These are phyloP conservation scores for Pachypeltis micranthus DNA, from an alignment of 1,140 invertebrate species.

Conservation along the genomic window DNA sequence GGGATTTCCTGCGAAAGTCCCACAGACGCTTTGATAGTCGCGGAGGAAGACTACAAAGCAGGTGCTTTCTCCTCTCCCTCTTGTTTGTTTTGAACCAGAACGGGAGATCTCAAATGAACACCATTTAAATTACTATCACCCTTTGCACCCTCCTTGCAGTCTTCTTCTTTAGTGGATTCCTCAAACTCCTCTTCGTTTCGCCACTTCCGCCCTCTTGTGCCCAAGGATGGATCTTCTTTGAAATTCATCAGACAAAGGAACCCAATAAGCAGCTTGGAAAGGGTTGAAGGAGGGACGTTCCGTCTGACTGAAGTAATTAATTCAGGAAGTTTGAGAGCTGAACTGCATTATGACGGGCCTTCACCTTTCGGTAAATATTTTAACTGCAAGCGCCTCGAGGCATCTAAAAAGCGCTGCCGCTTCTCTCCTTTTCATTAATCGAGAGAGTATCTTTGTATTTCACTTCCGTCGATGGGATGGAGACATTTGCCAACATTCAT, in stretches of 20 bases:
- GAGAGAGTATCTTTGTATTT: no score
- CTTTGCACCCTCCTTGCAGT: no score
- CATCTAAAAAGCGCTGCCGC: no score
- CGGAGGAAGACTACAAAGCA: background rate
- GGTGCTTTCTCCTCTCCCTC: background rate
- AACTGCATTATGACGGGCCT: background rate
- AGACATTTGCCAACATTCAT: no score
- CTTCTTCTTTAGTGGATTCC: no score
- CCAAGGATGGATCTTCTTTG: background rate
- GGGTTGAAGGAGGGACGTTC: no score
- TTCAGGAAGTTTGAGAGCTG: background rate
- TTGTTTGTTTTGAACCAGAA: background rate
- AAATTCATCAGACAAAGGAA: background rate
- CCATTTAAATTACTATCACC: background rate
- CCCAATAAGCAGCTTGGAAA: background rate
- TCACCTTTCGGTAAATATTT: background rate
- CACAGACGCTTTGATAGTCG: background rate
- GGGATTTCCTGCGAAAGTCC: background rate
- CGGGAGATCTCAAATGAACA: background rate
- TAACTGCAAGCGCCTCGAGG: background rate
- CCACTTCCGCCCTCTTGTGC: background rate
- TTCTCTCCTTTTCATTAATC: no score
- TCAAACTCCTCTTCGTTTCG: no score
- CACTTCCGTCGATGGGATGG: no score
- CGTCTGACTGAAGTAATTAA: constrained; percentile 7